Conservation (phyloP, 2,113 vertebrate genomes). For the Emydura subglobosa region DNA sequence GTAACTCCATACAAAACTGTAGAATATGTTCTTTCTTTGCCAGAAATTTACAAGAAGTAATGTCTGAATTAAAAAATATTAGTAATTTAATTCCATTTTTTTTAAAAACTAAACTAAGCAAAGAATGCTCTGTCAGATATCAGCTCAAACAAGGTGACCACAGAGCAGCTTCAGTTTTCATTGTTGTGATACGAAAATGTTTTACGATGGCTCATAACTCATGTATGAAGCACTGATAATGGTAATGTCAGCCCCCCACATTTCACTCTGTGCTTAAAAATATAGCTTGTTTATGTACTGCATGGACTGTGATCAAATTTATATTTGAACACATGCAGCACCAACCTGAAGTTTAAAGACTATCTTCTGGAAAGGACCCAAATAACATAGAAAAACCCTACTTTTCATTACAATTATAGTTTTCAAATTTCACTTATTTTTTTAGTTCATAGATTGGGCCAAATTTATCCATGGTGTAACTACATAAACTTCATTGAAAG, state of each 20-base stretch:
- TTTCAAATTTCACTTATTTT: not conserved
- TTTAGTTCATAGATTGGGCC: not conserved
- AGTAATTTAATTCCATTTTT: not conserved
- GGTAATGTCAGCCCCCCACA: slow-evolving; percentile 23
- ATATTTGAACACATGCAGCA: slow-evolving; percentile 30
- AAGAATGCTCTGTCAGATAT: not conserved
- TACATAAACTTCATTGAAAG: not conserved
- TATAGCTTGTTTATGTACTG: slow-evolving; percentile 32
- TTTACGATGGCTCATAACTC: slow-evolving; percentile 41
- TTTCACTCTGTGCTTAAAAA: slow-evolving; percentile 45
- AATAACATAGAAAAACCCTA: fast-evolving
- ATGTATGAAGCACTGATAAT: slow-evolving; percentile 42
- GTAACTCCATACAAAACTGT: not conserved
- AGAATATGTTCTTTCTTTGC: not conserved
- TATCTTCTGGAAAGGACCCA: not conserved
- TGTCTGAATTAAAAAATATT: not conserved
- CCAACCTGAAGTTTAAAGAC: not conserved
- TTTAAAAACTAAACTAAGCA: not conserved
- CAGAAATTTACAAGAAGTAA: not conserved
- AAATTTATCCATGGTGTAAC: not conserved
- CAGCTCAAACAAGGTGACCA: slow-evolving; percentile 59
- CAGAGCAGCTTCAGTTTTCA: slow-evolving; percentile 45
- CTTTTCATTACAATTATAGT: not conserved
- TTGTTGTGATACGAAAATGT: slow-evolving; percentile 43
- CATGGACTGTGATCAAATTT: not conserved